Evolutionary conservation across 2,113 vertebrate genomes (phyloP).

Genomic region (Anoura caudifer): DNA sequence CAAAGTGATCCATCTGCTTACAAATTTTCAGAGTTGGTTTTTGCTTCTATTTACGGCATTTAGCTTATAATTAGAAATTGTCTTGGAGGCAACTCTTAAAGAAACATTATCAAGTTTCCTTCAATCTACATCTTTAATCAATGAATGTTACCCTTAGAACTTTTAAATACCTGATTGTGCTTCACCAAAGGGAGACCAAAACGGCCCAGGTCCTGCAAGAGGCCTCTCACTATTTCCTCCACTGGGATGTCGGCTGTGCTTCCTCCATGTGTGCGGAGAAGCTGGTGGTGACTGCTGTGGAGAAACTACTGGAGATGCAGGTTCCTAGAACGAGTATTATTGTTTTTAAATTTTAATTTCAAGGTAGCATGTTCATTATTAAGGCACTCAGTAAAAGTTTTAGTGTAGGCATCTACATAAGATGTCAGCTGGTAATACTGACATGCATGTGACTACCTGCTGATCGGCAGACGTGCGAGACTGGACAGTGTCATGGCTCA

Average conservation of each 20-base stretch:
- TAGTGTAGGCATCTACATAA: background rate
- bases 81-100: slow-evolving; percentile 14
- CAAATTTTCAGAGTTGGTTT: background rate
- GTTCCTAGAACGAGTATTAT: slow-evolving; percentile 86
- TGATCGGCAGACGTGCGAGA: slow-evolving; percentile 87
- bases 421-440: background rate
- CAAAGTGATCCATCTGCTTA: background rate
- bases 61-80: slow-evolving; percentile 5
- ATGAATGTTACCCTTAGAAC: background rate
- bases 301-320: slow-evolving; percentile 95
- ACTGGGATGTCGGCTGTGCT: slow-evolving; percentile 95
- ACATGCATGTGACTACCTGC: slow-evolving; percentile 84
- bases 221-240: slow-evolving; percentile 91
- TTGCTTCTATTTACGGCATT: background rate
- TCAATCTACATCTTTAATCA: slow-evolving; percentile 8
- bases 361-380: background rate
- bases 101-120: background rate
- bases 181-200: slow-evolving; percentile 95
- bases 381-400: background rate
- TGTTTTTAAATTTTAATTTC: slow-evolving; percentile 56
- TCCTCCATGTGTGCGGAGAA: slow-evolving; percentile 95
- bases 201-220: slow-evolving; percentile 86
- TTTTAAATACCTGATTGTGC: slow-evolving; percentile 88
- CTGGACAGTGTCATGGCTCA: slow-evolving; percentile 90
- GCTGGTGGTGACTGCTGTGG: slow-evolving; percentile 96